Evolutionary conservation across 1,140 invertebrate genomes (phyloP).

Genomic region (Cydia strobilella): DNA sequence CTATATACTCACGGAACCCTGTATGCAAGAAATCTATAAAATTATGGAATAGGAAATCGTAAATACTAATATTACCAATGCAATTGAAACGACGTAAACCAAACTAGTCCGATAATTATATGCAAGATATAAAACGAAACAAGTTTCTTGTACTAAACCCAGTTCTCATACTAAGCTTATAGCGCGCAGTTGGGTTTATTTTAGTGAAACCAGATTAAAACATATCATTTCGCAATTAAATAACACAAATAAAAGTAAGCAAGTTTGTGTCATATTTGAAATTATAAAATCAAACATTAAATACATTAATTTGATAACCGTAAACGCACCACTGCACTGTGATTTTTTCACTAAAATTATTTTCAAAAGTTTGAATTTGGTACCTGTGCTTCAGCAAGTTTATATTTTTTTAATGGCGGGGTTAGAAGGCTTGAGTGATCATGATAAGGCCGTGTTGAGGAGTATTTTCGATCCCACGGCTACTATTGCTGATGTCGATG

Average conservation of each 20-base stretch:
- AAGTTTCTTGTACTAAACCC: neutral
- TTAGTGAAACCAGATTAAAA: neutral
- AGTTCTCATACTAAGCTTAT: neutral
- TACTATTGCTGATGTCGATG: constrained; percentile 73
- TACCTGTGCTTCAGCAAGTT: constrained; percentile 37
- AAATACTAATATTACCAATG: constrained; percentile 18
- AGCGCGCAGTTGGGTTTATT: neutral
- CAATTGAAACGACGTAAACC: constrained; percentile 15
- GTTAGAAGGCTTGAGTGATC: constrained; percentile 74
- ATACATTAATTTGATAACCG: neutral
- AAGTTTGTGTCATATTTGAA: neutral
- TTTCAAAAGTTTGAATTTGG: neutral
- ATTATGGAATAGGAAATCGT: constrained; percentile 17
- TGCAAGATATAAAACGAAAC: constrained; percentile 26
- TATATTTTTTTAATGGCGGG: constrained; percentile 54
- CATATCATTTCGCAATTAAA: neutral
- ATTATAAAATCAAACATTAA: neutral
- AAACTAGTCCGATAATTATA: constrained; percentile 31
- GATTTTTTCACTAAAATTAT: neutral
- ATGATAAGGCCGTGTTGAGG: constrained; percentile 78
- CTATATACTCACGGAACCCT: too few species aligned
- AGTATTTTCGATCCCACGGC: constrained; percentile 81
- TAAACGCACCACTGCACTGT: neutral
- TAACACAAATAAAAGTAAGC: neutral
- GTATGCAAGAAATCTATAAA: neutral